Evolutionary conservation across 2,113 vertebrate genomes (phyloP).

Genomic region (Coracopsis vasa): DNA sequence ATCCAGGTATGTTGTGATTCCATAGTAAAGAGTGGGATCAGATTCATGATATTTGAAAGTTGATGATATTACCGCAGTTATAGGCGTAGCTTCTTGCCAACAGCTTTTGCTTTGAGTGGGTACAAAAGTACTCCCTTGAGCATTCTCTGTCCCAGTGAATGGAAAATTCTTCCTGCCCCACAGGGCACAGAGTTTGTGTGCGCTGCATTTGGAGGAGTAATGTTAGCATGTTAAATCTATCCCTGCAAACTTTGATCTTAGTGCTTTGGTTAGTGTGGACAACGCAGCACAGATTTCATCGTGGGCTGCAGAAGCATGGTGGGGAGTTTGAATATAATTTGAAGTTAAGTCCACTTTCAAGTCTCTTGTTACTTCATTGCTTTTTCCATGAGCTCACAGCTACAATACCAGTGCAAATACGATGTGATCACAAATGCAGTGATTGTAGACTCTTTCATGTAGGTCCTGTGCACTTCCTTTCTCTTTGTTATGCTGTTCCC

Average conservation of each 20-base stretch:
- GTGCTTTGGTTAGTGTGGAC: not conserved
- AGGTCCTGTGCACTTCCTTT: not conserved
- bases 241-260: not conserved
- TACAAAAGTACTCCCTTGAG: not conserved
- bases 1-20: not conserved
- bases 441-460: rapidly evolving
- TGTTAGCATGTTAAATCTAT: not conserved
- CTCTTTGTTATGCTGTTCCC: not conserved
- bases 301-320: not conserved
- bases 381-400: not conserved
- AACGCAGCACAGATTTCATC: not conserved
- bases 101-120: not conserved
- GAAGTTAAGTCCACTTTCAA: not conserved
- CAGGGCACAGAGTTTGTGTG: not conserved
- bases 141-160: not conserved
- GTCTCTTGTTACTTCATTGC: not conserved
- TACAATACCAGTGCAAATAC: not conserved
- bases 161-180: not conserved
- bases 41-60: not conserved
- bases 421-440: not conserved
- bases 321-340: not conserved
- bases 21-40: not conserved
- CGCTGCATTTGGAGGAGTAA: not conserved
- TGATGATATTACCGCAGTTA: not conserved
- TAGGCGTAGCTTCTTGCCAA: not conserved